A percentile compares a stretch with the other conserved stretches of the same genome.
Evolutionary conservation across 2,797 vertebrate species (phyloP).

Genomic region (Hoplostethus mediterraneus): DNA sequence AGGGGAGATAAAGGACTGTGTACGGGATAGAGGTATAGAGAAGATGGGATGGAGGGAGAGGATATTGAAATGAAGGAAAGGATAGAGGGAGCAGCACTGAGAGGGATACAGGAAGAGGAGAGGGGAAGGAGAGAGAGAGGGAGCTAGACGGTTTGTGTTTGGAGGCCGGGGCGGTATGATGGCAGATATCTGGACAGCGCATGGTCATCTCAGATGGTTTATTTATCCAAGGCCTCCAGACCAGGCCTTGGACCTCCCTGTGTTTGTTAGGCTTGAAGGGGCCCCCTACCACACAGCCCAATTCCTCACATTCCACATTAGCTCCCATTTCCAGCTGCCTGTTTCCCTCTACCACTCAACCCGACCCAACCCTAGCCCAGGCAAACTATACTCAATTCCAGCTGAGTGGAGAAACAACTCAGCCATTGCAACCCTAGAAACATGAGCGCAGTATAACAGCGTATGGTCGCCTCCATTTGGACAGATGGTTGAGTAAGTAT

Average conservation of each 20-base stretch:
- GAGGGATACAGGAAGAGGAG: conserved; percentile 33
- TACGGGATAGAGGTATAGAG: conserved; percentile 19
- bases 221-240: conserved; percentile 91
- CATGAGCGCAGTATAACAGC: not conserved
- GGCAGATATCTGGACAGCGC: conserved; percentile 88
- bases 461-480: conserved; percentile 4
- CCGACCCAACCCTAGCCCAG: conserved; percentile 66
- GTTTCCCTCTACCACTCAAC: conserved; percentile 75
- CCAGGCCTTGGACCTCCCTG: conserved; percentile 89
- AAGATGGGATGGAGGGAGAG: not conserved
- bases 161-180: conserved; percentile 77
- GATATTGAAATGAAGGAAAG: conserved; percentile 23
- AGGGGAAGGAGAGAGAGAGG: conserved; percentile 14
- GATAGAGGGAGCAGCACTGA: conserved; percentile 33
- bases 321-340: conserved; percentile 87
- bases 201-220: conserved; percentile 88
- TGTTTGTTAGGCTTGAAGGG: conserved; percentile 91
- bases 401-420: conserved; percentile 23
- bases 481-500: conserved; percentile 25
- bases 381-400: conserved; percentile 44
- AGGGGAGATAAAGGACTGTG: not conserved
- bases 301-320: conserved; percentile 89
- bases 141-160: conserved; percentile 79
- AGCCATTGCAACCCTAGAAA: conserved; percentile 21
- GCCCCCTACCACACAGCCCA: conserved; percentile 87